Evolutionary conservation across 2,113 vertebrate species (phyloP).

Genomic region (Charadrius vociferus): DNA sequence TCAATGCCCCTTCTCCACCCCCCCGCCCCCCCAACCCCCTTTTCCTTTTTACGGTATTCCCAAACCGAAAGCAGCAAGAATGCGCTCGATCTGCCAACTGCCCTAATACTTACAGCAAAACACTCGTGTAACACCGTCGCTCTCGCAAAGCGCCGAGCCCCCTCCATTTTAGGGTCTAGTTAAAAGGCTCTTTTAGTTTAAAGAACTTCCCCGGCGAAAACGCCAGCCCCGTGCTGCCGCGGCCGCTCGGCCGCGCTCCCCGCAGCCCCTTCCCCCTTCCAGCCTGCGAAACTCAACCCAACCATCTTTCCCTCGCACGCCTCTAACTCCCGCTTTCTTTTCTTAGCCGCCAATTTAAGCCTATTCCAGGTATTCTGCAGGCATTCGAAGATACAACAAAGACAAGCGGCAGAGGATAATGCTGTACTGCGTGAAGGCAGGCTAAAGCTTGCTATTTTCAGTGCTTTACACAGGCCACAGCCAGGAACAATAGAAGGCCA

Average conservation of each 20-base stretch:
- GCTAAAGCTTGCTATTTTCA: background rate
- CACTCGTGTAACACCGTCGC: accelerated
- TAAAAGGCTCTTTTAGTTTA: accelerated
- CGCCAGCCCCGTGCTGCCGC: background rate
- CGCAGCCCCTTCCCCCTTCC: background rate
- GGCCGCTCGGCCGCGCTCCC: background rate
- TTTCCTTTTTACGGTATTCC: background rate
- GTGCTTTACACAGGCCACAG: conserved; percentile 19
- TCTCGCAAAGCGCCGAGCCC: background rate
- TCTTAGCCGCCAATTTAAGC: background rate
- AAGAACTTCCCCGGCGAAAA: background rate
- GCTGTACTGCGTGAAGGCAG: background rate
- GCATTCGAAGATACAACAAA: background rate
- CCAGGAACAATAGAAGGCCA: conserved; percentile 56
- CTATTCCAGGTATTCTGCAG: background rate
- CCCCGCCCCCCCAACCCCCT: background rate
- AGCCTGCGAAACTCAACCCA: background rate
- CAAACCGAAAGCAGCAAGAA: background rate
- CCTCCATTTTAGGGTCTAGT: background rate
- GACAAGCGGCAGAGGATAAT: background rate
- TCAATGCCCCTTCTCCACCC: background rate
- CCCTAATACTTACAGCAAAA: background rate
- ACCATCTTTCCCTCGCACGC: background rate
- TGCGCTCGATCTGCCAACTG: accelerated
- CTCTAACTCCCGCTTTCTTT: accelerated